Conservation (phyloP, 2,888 invertebrate genomes). For the Tridacna crocea region DNA sequence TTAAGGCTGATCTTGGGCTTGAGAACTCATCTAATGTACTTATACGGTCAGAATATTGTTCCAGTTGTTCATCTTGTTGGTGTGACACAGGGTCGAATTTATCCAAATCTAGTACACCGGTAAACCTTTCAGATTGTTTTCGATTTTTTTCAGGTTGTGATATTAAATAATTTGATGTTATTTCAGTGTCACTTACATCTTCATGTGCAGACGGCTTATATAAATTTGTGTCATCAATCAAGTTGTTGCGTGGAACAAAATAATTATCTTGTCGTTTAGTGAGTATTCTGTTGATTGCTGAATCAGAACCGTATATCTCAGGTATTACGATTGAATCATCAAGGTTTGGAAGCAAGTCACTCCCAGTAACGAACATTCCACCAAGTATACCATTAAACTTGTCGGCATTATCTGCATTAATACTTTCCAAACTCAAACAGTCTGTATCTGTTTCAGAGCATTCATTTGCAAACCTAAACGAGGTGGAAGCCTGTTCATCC, state of each 20-base stretch:
- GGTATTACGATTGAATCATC: background rate
- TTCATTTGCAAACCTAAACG: constrained; percentile 8
- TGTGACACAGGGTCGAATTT: constrained; percentile 3
- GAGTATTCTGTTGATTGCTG: constrained; percentile 7
- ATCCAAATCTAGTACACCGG: background rate
- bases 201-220: constrained; percentile 22
- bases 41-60: constrained; percentile 9
- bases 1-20: constrained; percentile 30
- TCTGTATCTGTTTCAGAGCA: constrained; percentile 27
- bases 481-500: background rate
- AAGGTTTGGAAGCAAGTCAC: background rate
- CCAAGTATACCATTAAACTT: constrained; percentile 38
- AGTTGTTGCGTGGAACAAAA: background rate
- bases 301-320: constrained; percentile 1
- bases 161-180: background rate
- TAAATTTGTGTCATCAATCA: constrained; percentile 11
- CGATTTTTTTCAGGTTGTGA: background rate
- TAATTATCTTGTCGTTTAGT: background rate
- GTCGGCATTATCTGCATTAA: constrained; percentile 37
- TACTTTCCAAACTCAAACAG: constrained; percentile 48
- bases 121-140: background rate
- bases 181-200: constrained; percentile 43
- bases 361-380: constrained; percentile 21
- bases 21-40: constrained; percentile 6
- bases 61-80: background rate